Base-by-base conservation (phyloP, 2,797 vertebrate genomes). In the Liasis olivaceus region DNA sequence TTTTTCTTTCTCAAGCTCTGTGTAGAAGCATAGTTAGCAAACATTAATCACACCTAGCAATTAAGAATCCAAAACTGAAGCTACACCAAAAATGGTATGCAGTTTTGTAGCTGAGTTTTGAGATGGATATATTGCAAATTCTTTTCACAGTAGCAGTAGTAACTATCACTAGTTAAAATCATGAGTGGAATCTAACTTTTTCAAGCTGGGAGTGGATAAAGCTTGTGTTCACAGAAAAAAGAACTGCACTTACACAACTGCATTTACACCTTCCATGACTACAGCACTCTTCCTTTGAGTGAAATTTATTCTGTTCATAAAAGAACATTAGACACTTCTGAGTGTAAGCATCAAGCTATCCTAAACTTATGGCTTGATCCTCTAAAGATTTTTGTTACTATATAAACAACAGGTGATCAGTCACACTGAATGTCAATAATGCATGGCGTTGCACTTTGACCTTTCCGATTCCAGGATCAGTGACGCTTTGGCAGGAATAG, bases 1-100 rank as follows among this genome's bases (percentile, higher is more conserved):
- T 94, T 97, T 97, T 87, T 31, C 95, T 93, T 97, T 97, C 24
- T 26, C 15, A 85, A 86, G 22, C 51, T 96, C 96, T 97, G 91
- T 90, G 89, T 51, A 72, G 62, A 95, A 22, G 88, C 59, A 92
- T 42, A 42, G 24, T 66, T 9, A 60, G 28, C 31, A 90, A 64
- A 91, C 20, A 31, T 20, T 54, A 84, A 1, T 47, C 26, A 22
- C 3, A 93, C 90, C 51, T 88, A 63, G 60, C 77, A 36, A 91
- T 2, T 92, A 84, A 89, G 60, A 95, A 42, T 22, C 1, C 51
- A 63, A 36, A 24, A 58, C 51, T 54, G 26, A 85, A 58, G 62
- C 12, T 36, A 2, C 42, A 15, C 58, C 24, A 87, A 26, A 58
- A 9, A 42, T 8, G 24, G 54, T 58, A 64, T 66, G 20, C 1